Conservation (phyloP, 2,797 vertebrate genomes). For the Melanotaenia boesemani region DNA sequence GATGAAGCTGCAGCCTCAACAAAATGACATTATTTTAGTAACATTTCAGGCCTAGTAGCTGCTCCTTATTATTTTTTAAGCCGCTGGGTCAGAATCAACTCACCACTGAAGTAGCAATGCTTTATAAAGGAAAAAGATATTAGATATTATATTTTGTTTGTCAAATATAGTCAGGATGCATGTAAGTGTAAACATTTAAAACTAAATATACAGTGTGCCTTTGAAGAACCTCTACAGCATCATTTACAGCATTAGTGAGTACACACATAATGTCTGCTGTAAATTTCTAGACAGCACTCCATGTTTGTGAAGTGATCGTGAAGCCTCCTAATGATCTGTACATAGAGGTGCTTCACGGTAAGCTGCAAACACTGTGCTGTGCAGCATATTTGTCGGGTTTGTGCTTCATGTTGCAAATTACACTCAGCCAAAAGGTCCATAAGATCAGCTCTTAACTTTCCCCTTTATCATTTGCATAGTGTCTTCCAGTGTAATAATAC, state of each 20-base stretch:
- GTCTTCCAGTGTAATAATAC: not conserved
- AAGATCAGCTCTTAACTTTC: conserved; percentile 35
- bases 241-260: not conserved
- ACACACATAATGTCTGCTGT: not conserved
- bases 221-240: no score
- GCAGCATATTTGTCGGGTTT: conserved; percentile 28
- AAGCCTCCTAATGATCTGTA: not conserved
- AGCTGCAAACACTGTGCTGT: conserved; percentile 7
- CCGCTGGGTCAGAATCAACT: not conserved
- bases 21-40: not conserved
- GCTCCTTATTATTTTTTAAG: not conserved
- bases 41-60: not conserved
- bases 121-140: not conserved
- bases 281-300: conserved; percentile 15
- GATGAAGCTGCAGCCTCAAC: conserved; percentile 2
- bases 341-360: conserved; percentile 10
- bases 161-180: no score
- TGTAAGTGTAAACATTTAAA: not conserved
- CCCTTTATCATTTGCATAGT: conserved; percentile 55
- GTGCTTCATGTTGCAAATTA: conserved; percentile 64
- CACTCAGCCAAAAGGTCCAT: not conserved
- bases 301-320: not conserved
- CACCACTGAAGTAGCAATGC: not conserved
- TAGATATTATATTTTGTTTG: not conserved
- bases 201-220: no score